Base-by-base conservation (phyloP, 1,140 invertebrate genomes). In the Halesus radiatus region DNA sequence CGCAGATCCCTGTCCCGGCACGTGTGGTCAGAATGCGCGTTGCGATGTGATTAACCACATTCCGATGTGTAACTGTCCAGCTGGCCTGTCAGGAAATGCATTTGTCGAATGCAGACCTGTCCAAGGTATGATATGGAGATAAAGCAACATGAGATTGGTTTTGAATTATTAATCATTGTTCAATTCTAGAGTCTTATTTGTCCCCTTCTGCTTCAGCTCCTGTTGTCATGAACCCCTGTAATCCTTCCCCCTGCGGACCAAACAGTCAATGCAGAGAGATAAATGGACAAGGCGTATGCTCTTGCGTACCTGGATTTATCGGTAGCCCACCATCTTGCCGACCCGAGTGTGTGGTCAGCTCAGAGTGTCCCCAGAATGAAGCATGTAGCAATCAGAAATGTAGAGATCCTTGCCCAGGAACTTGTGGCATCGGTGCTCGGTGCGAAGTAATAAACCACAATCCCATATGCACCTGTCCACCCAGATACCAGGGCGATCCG, bases 21-120 rank as follows among this genome's bases (percentile, higher is more conserved):
- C 92, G 50, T 95, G 94, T 86, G 93, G 93, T 29, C 84, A 89
- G 73, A 92, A 92, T 84, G 93, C 94, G 15, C 84, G 91, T 70
- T 95, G 94, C 85, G 89, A 91, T 84, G 93, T 94, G 3, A 90
- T 92, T 50, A 94, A 93, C 85, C 93, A 95, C 83, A 88, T 92
- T 50, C 92, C 94, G 10, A 92, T 92, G 88, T 95, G 94, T 83
- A 92, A 89, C 81, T 95, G 94, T 87, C 90, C 92, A n/a, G 85
- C 90, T 83, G 90, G 91, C 82, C 90, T 90, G 84, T 88, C 89
- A 72, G 92, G 92, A 83, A 93, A 93, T 86, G 91, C 94, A 37
- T 93, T 94, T 83, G 88, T 92, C 23, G 85, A 90, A 79, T 95
- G 94, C 84, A 88, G 81, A 77, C 86, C 83, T 58, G 84, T 88